phyloP scores from a whole-genome alignment of 2,113 vertebrate genomes.

The Tetrao urogallus region DNA sequence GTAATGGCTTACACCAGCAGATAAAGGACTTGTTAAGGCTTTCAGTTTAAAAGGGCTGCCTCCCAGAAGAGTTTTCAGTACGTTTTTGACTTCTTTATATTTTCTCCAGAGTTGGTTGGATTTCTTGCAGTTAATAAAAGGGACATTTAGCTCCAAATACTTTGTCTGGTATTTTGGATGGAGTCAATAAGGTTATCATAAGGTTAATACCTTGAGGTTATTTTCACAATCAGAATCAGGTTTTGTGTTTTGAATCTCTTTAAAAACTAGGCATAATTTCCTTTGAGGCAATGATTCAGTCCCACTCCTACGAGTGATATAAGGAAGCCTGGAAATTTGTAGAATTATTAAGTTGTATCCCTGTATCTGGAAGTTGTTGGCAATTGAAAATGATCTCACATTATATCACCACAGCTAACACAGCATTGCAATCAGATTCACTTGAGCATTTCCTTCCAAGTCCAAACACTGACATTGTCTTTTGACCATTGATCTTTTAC shows the following conservation, averaged over 20 bases:
- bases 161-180: neutral
- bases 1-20: conserved; percentile 25
- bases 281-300: neutral
- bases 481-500: conserved; percentile 9
- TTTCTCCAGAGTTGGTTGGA: neutral
- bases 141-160: neutral
- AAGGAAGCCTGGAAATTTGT: neutral
- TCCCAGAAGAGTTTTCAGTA: neutral
- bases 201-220: neutral
- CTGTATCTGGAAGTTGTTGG: neutral
- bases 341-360: neutral
- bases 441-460: neutral
- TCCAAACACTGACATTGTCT: conserved; percentile 16
- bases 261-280: neutral
- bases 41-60: neutral
- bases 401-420: conserved; percentile 34
- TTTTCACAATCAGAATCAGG: neutral
- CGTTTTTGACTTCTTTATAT: neutral
- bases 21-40: neutral
- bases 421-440: neutral
- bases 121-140: neutral
- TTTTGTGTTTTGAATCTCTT: neutral
- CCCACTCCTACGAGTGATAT: neutral
- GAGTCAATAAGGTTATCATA: fast-evolving
- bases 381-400: conserved; percentile 42